A percentile compares a stretch with the other conserved stretches of the same genome.
These are phyloP conservation scores for Chanos chanos DNA, from an alignment of 2,797 vertebrate species.

Conservation along the genomic window DNA sequence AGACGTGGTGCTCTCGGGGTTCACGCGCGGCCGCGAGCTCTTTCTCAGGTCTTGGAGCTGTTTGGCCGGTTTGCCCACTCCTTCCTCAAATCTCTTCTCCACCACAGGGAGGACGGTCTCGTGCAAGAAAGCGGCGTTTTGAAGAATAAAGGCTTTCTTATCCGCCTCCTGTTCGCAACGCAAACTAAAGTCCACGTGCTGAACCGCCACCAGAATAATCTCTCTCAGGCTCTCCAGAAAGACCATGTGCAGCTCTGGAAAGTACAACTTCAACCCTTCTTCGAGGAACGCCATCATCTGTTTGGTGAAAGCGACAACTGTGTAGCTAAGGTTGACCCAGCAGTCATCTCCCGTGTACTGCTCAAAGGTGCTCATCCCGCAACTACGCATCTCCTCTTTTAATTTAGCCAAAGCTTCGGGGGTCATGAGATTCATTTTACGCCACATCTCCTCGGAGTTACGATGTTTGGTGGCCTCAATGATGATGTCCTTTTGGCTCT, in stretches of 20 bases:
- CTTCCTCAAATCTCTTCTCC: constrained; percentile 91
- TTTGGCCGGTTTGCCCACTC: constrained; percentile 94
- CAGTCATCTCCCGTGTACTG: constrained; percentile 95
- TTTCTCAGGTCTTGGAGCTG: constrained; percentile 95
- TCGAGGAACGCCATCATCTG: constrained; percentile 97
- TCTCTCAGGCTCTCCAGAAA: constrained; percentile 93
- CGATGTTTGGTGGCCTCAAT: constrained; percentile 97
- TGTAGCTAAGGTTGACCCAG: constrained; percentile 99
- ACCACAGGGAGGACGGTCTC: constrained; percentile 95
- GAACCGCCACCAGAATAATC: constrained; percentile 91
- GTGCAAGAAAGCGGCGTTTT: constrained; percentile 92
- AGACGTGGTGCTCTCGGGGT: constrained; percentile 94
- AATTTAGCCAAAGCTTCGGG: constrained; percentile 91
- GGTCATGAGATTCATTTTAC: constrained; percentile 97
- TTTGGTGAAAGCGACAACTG: constrained; percentile 96
- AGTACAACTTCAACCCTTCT: constrained; percentile 93
- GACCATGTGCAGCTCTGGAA: constrained; percentile 96
- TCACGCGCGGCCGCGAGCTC: constrained; percentile 81
- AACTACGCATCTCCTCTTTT: constrained; percentile 90
- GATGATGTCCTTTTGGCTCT: constrained; percentile 94
- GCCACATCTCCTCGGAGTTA: constrained; percentile 99
- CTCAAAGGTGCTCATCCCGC: constrained; percentile 83
- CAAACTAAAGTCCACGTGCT: constrained; percentile 97
- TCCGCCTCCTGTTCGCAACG: constrained; percentile 94
- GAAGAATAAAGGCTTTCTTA: constrained; percentile 90